These are phyloP conservation scores for Graptemys geographica DNA, from an alignment of 2,797 vertebrate species.

Conservation along the genomic window DNA sequence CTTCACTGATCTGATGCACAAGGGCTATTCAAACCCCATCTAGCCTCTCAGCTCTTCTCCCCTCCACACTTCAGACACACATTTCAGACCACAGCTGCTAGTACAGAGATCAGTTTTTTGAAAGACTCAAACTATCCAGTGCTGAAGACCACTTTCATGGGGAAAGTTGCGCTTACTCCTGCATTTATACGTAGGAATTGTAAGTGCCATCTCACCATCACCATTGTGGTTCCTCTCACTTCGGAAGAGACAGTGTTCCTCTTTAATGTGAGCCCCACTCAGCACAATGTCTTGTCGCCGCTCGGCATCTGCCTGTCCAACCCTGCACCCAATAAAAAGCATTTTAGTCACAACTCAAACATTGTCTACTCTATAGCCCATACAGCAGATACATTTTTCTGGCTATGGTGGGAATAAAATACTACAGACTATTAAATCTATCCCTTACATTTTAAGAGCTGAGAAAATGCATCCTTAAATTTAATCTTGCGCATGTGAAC, in stretches of 20 bases:
- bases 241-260: constrained; percentile 96
- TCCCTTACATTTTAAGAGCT: neutral
- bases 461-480: neutral
- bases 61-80: neutral
- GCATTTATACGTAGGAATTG: neutral
- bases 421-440: rapidly evolving
- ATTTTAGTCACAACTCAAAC: constrained; percentile 57
- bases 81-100: neutral
- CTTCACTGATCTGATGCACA: neutral
- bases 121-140: constrained; percentile 12
- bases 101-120: neutral
- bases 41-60: neutral
- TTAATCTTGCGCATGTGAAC: neutral
- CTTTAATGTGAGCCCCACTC: constrained; percentile 97
- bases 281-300: constrained; percentile 97
- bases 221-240: constrained; percentile 93
- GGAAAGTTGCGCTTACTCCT: neutral
- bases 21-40: neutral
- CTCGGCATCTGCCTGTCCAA: constrained; percentile 96
- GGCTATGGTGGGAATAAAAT: rapidly evolving
- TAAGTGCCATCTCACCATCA: constrained; percentile 83
- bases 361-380: neutral
- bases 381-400: neutral
- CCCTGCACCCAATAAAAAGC: constrained; percentile 83
- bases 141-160: neutral